Conservation (phyloP, 2,888 invertebrate species). For the Caenorhabditis imperialis region DNA sequence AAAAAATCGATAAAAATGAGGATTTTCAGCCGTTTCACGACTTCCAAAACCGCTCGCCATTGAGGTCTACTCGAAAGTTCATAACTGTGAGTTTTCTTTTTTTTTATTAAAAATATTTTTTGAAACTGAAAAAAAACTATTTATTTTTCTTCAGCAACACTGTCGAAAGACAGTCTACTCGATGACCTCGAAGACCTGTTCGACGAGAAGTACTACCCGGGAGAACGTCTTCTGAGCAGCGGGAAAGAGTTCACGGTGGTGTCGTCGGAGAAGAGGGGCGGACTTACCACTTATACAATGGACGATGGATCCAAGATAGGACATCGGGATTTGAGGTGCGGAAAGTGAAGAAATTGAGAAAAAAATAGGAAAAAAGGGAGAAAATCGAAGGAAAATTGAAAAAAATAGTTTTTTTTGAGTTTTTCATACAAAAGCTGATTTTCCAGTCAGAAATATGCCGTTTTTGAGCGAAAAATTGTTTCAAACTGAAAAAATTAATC, state of each 20-base stretch:
- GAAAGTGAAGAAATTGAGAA: no score
- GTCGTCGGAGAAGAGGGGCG: slow-evolving; percentile 36
- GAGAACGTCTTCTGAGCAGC: slow-evolving; percentile 13
- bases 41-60: slow-evolving; percentile 37
- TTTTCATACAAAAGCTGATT: no score
- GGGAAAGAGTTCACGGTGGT: slow-evolving; percentile 37
- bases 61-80: slow-evolving; percentile 38
- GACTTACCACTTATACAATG: slow-evolving; percentile 36
- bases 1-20: no score
- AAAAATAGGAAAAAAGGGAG: no score
- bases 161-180: slow-evolving; percentile 21
- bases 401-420: no score
- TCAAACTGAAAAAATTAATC: no score
- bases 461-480: no score
- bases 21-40: slow-evolving; percentile 26
- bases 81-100: slow-evolving; percentile 34
- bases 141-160: slow-evolving; percentile 16
- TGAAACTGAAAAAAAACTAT: background rate
- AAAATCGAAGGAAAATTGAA: no score
- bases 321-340: slow-evolving; percentile 46
- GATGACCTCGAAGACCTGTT: slow-evolving; percentile 48
- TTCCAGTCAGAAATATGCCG: no score
- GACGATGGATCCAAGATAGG: slow-evolving; percentile 43
- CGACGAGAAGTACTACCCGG: slow-evolving; percentile 29
- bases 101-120: background rate